phyloP scores from a whole-genome alignment of 2,888 invertebrate species.

The Auanema freiburgensis region DNA sequence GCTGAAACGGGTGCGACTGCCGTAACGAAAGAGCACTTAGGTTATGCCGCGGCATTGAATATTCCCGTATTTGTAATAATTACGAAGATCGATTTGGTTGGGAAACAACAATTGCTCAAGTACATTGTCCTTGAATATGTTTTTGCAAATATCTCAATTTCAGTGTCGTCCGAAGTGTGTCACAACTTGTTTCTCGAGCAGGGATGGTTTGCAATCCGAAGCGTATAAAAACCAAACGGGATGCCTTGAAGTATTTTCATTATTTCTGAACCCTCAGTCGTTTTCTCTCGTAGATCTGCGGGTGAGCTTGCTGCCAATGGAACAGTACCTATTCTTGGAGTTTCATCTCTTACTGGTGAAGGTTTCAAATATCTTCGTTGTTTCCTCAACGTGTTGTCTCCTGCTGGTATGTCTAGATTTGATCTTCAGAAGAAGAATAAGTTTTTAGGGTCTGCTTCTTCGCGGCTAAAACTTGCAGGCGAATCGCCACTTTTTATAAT shows the following conservation, averaged over 20 bases:
- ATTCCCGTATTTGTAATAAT: conserved; percentile 88
- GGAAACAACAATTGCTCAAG: conserved; percentile 64
- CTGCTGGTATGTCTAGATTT: conserved; percentile 25
- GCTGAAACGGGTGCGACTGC: conserved; percentile 71
- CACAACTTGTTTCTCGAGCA: conserved; percentile 35
- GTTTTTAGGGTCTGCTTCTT: conserved; percentile 19
- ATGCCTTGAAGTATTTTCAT: conserved; percentile 37
- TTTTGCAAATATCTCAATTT: conserved; percentile 6
- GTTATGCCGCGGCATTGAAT: conserved; percentile 71
- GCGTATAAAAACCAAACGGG: conserved; percentile 45
- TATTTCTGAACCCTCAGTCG: not conserved
- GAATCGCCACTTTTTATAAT: conserved; percentile 76
- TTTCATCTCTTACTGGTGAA: conserved; percentile 86
- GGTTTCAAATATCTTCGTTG: conserved; percentile 71
- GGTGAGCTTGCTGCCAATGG: conserved; percentile 70
- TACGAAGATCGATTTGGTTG: conserved; percentile 87
- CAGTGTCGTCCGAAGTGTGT: conserved; percentile 35
- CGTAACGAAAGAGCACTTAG: conserved; percentile 84
- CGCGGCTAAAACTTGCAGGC: conserved; percentile 33
- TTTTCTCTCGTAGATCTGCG: conserved; percentile 70
- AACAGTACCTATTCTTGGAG: conserved; percentile 68
- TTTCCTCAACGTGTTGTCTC: conserved; percentile 80
- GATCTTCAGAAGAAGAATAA: not conserved
- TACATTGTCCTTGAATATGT: conserved; percentile 8
- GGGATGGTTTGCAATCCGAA: conserved; percentile 38